Evolutionary conservation across 2,888 invertebrate genomes (phyloP).

Genomic region (Drosophila mulleri): DNA sequence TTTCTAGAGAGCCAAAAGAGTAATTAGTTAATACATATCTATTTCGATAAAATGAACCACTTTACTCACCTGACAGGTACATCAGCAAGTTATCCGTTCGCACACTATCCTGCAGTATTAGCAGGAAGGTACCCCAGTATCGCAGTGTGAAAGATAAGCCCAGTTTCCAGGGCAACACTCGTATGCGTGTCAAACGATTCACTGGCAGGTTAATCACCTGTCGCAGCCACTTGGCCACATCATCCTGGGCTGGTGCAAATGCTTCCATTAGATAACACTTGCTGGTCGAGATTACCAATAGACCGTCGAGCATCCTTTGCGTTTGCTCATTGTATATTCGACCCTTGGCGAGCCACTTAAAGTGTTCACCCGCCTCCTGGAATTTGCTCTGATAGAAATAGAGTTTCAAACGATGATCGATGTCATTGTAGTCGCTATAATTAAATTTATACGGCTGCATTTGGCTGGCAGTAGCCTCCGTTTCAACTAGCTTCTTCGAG

Average conservation of each 20-base stretch:
- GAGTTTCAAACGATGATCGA: slow-evolving; percentile 87
- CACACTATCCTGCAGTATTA: slow-evolving; percentile 86
- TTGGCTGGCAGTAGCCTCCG: slow-evolving; percentile 57
- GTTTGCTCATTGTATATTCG: slow-evolving; percentile 85
- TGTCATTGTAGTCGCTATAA: slow-evolving; percentile 86
- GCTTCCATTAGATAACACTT: slow-evolving; percentile 86
- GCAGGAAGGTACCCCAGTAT: slow-evolving; percentile 82
- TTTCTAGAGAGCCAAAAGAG: slow-evolving; percentile 21
- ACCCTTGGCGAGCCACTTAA: slow-evolving; percentile 86
- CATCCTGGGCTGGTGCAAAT: slow-evolving; percentile 86
- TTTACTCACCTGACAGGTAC: slow-evolving; percentile 85
- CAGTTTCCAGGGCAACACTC: slow-evolving; percentile 87
- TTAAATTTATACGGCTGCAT: slow-evolving; percentile 86
- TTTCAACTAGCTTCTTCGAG: slow-evolving; percentile 79
- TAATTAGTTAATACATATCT: no score
- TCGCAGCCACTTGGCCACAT: slow-evolving; percentile 86
- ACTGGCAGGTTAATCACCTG: slow-evolving; percentile 85
- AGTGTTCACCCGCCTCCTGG: slow-evolving; percentile 86
- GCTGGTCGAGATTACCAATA: slow-evolving; percentile 86
- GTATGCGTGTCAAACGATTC: slow-evolving; percentile 85
- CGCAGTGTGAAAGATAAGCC: slow-evolving; percentile 86
- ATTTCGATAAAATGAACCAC: not conserved
- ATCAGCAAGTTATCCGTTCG: slow-evolving; percentile 86
- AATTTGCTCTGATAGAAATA: slow-evolving; percentile 87
- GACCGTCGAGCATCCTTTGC: slow-evolving; percentile 84